Percentiles rank a stretch among this genome's conserved stretches.
Evolutionary conservation across 92 coral and sea anemone species (phyloP).

Genomic region (Montipora capitata): DNA sequence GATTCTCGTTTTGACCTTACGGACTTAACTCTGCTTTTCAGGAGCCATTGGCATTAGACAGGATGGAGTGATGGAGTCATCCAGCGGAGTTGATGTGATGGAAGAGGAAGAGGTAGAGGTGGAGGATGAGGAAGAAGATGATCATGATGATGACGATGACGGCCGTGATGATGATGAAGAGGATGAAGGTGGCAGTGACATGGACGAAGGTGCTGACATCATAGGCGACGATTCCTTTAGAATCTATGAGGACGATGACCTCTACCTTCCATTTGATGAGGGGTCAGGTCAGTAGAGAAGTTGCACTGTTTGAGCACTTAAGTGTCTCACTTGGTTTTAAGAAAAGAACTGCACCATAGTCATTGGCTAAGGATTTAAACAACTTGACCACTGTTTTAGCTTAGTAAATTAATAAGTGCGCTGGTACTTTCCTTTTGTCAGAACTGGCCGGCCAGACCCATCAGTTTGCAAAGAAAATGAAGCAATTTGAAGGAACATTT

Average conservation of each 20-base stretch:
- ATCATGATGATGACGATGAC: constrained; percentile 86
- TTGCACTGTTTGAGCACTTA: too few species aligned
- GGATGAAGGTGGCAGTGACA: constrained; percentile 94
- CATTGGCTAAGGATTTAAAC: too few species aligned
- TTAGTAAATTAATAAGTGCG: too few species aligned
- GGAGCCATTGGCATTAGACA: constrained; percentile 61
- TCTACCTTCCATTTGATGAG: constrained; percentile 90
- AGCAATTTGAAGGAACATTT: too few species aligned
- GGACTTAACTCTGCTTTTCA: too few species aligned
- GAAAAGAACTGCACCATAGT: background rate
- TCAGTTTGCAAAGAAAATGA: too few species aligned
- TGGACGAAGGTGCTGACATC: constrained; percentile 90
- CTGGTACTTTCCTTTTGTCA: too few species aligned
- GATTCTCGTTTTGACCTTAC: background rate
- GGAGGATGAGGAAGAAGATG: constrained; percentile 93
- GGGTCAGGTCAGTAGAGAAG: constrained; percentile 34
- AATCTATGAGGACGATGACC: constrained; percentile 90
- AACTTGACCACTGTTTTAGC: too few species aligned
- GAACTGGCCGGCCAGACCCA: too few species aligned
- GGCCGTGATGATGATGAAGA: constrained; percentile 62
- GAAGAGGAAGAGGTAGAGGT: constrained; percentile 91
- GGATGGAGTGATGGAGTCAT: constrained; percentile 80
- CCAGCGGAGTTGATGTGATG: constrained; percentile 75
- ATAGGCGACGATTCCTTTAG: constrained; percentile 89
- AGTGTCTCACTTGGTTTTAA: background rate